A percentile compares a stretch with the other conserved stretches of the same genome.
Evolutionary conservation across 2,113 vertebrate species (phyloP).

Genomic region (Tringa solitaria): DNA sequence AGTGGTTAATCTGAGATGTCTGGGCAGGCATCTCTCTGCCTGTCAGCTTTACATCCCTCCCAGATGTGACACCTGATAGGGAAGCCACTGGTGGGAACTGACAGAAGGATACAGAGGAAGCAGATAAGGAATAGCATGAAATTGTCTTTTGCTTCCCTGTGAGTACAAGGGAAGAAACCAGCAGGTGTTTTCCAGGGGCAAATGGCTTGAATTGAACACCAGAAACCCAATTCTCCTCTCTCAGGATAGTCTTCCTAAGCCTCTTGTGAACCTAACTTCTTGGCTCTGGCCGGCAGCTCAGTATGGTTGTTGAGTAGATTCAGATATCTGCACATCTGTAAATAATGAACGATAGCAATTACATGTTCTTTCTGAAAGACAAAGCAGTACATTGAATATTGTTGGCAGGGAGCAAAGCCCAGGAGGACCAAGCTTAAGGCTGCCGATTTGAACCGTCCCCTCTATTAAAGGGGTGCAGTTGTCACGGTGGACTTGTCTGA

Average conservation of each 20-base stretch:
- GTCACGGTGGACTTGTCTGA: neutral
- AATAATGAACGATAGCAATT: slow-evolving; percentile 43
- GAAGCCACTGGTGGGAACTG: slow-evolving; percentile 53
- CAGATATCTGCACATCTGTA: slow-evolving; percentile 62
- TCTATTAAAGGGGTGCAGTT: neutral
- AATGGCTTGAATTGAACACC: slow-evolving; percentile 13
- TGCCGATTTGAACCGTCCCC: neutral
- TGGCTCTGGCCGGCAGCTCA: slow-evolving; percentile 5
- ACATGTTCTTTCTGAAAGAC: slow-evolving; percentile 15
- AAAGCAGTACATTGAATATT: slow-evolving; percentile 50
- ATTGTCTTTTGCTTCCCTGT: slow-evolving; percentile 59
- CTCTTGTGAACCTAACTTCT: slow-evolving; percentile 22
- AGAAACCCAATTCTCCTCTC: slow-evolving; percentile 51
- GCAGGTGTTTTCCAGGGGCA: slow-evolving; percentile 64
- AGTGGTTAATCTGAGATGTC: slow-evolving; percentile 40
- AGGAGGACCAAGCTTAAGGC: slow-evolving; percentile 5
- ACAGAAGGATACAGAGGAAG: slow-evolving; percentile 6
- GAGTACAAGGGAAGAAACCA: slow-evolving; percentile 37
- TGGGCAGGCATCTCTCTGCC: neutral
- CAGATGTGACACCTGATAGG: slow-evolving; percentile 55
- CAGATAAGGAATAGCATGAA: slow-evolving; percentile 65
- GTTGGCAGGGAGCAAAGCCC: slow-evolving; percentile 52
- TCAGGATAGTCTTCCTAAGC: slow-evolving; percentile 39
- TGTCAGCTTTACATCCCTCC: slow-evolving; percentile 19
- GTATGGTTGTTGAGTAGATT: slow-evolving; percentile 20